Percentiles rank a stretch among this genome's conserved stretches.
Evolutionary conservation across 2,888 invertebrate genomes (phyloP).

Genomic region (Linhomoeus sp.): DNA sequence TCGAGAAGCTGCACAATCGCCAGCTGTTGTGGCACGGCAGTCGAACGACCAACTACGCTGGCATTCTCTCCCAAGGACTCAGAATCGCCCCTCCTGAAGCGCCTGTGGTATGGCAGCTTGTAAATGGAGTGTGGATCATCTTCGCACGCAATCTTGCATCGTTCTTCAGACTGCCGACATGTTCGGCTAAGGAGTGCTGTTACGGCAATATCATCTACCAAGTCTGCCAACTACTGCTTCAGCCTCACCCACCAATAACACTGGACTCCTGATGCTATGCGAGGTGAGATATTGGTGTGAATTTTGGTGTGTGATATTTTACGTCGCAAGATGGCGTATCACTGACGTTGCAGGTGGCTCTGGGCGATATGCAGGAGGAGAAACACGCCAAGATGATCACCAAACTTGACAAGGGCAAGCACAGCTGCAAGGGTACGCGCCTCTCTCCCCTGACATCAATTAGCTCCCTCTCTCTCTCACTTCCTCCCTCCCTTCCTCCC

Average conservation of each 20-base stretch:
- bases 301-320: neutral
- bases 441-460: neutral
- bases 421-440: conserved; percentile 59
- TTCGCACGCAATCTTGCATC: neutral
- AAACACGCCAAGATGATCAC: conserved; percentile 33
- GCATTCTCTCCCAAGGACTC: conserved; percentile 61
- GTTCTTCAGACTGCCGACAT: conserved; percentile 41
- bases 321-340: neutral
- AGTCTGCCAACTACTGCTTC: conserved; percentile 59
- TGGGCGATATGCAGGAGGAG: conserved; percentile 55
- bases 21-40: conserved; percentile 89
- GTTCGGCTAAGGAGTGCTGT: conserved; percentile 90
- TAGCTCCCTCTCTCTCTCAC: neutral
- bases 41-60: conserved; percentile 74
- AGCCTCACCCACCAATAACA: conserved; percentile 43
- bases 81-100: conserved; percentile 96
- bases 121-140: neutral
- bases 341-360: conserved; percentile 38
- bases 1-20: conserved; percentile 6
- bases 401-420: conserved; percentile 56
- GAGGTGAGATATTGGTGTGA: conserved; percentile 45
- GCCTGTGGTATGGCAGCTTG: conserved; percentile 43
- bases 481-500: neutral
- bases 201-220: conserved; percentile 98
- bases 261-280: conserved; percentile 70